Evolutionary conservation across 2,113 vertebrate genomes (phyloP).

Genomic region (Orientallactaga bullata): DNA sequence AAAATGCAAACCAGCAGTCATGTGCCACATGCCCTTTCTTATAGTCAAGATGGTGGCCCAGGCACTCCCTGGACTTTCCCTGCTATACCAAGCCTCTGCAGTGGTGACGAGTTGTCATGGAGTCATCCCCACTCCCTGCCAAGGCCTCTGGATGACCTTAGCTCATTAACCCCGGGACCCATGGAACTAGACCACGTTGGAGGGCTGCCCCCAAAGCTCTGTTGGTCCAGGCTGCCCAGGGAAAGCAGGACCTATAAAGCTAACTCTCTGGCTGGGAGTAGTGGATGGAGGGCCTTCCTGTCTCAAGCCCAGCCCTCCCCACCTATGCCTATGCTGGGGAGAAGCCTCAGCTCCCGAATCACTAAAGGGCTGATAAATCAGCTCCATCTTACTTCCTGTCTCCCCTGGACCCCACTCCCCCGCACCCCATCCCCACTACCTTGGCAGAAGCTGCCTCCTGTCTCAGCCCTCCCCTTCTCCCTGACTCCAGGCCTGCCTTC

Average conservation of each 20-base stretch:
- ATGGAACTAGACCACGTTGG: too few species aligned
- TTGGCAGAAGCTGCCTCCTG: background rate
- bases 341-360: background rate
- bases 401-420: background rate
- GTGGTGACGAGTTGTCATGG: background rate
- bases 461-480: background rate
- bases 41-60: fast-evolving
- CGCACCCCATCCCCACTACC: background rate
- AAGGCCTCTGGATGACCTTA: background rate
- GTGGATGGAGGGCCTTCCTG: background rate
- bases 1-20: background rate
- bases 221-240: background rate
- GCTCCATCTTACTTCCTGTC: background rate
- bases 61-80: background rate
- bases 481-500: background rate
- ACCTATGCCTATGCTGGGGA: background rate
- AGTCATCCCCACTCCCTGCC: background rate
- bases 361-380: fast-evolving
- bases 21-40: background rate
- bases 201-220: background rate
- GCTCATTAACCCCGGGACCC: background rate
- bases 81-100: background rate
- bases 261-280: background rate
- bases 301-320: background rate
- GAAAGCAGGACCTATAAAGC: background rate